Conservation (phyloP, 2,113 vertebrate genomes). For the Philantomba maxwellii region DNA sequence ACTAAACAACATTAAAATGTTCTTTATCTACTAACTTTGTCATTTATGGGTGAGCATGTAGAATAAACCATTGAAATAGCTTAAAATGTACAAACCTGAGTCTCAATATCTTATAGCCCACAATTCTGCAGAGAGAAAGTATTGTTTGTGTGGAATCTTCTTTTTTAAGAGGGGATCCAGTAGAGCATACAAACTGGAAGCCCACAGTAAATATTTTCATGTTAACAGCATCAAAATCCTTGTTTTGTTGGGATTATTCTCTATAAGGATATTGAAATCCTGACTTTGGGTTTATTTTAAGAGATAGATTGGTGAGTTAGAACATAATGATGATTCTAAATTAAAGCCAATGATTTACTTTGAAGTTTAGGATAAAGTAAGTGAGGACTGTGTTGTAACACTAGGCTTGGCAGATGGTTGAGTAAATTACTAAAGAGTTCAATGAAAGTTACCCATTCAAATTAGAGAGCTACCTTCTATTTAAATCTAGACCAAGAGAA, state of each 20-base stretch:
- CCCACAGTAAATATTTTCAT: neutral
- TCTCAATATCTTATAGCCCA: neutral
- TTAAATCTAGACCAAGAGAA: constrained; percentile 10
- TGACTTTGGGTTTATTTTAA: constrained; percentile 18
- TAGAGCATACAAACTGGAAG: neutral
- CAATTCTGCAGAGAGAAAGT: neutral
- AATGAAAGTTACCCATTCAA: neutral
- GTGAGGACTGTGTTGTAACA: neutral
- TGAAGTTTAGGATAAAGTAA: neutral
- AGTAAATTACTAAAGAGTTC: neutral
- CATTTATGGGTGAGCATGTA: neutral
- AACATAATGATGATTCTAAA: neutral
- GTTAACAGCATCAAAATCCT: neutral
- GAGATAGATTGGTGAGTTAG: neutral
- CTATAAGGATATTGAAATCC: neutral
- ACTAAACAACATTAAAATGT: neutral
- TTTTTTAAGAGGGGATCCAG: neutral
- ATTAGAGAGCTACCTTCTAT: neutral
- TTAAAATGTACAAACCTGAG: neutral
- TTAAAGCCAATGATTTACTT: neutral
- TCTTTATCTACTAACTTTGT: neutral
- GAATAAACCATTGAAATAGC: neutral
- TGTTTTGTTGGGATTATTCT: neutral
- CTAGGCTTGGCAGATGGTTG: neutral
- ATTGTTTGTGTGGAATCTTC: neutral